Evolutionary conservation across 2,797 vertebrate species (phyloP).

Genomic region (Xenopus petersii): DNA sequence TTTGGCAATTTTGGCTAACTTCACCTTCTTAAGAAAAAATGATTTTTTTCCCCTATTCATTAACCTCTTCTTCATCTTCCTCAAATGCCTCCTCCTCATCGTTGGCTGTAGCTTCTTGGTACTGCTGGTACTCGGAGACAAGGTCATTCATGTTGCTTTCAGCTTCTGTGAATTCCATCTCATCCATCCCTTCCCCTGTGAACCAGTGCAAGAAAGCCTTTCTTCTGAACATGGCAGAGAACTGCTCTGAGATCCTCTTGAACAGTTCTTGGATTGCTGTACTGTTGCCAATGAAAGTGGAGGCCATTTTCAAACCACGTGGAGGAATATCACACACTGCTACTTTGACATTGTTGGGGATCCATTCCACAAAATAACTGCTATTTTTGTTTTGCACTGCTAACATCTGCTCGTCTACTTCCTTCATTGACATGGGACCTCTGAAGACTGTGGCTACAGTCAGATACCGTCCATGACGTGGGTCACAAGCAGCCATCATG

Average conservation of each 20-base stretch:
- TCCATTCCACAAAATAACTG: constrained; percentile 95
- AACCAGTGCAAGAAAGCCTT: constrained; percentile 96
- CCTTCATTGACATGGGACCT: constrained; percentile 93
- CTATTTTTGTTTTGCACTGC: constrained; percentile 92
- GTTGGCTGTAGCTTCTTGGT: constrained; percentile 80
- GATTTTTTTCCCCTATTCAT: constrained; percentile 59
- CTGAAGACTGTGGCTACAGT: constrained; percentile 89
- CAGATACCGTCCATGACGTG: constrained; percentile 83
- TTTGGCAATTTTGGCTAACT: not conserved
- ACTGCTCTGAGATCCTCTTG: constrained; percentile 92
- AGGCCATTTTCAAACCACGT: constrained; percentile 86
- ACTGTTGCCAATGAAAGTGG: constrained; percentile 93
- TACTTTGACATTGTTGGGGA: constrained; percentile 91
- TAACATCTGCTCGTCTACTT: constrained; percentile 92
- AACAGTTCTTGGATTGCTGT: constrained; percentile 94
- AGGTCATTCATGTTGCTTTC: constrained; percentile 90
- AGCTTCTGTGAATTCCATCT: constrained; percentile 86
- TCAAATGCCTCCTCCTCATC: constrained; percentile 79
- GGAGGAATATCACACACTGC: constrained; percentile 90
- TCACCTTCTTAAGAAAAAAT: not conserved
- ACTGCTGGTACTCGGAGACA: constrained; percentile 85
- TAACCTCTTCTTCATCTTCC: constrained; percentile 79
- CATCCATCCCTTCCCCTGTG: constrained; percentile 91
- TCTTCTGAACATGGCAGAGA: constrained; percentile 88
- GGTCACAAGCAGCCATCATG: constrained; percentile 95